Base-by-base conservation (phyloP, 1,140 invertebrate species). In the Cotesia vestalis region DNA sequence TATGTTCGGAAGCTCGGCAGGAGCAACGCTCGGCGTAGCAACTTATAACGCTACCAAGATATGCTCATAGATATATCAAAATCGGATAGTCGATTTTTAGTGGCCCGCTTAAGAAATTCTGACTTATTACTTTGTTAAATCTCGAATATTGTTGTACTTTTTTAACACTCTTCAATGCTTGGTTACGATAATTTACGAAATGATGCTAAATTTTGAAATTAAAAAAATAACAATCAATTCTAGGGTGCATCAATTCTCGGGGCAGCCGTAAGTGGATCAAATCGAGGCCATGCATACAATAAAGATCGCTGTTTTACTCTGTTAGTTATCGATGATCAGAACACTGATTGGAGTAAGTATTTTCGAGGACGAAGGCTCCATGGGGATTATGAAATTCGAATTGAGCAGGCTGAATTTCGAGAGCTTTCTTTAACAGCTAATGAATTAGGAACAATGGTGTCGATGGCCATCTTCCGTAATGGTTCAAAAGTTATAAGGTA, bases 311-410 rank as follows among this genome's bases (percentile, higher is more conserved):
- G 96, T 83, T 96, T 98, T 78, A 97, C 94, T n/a, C 87, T 99
- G 27, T 88, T 99, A 5, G 95, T 99, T 68, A 93, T 99, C 76
- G 97, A 99, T 85, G 97, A 99, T 84, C 96, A 96, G 81, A 97
- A 98, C 86, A 98, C 96, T 64, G 97, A 99, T 84, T 99, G 97
- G 97, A 96, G 95, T 69, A 98, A 98, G 87, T 98, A 98, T 84
- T 98, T 98, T 89, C 90, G 95, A 55, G 96, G 96, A 6, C 92
- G 93, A 60, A 90, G 94, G 53, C 89, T 99, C 71, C 94, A 96
- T 70, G 92, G 92, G 72, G 96, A 98, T 76, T 98, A 94, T 89
- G 97, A 98, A 82, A 95, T 98, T 74, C 90, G 95, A 52, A 96
- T 99, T 34, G 97, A 98, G 86, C 95, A 98, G 87, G 96, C 96